Evolutionary conservation across 2,888 invertebrate species (phyloP).

Genomic region (Neoascia interrupta): DNA sequence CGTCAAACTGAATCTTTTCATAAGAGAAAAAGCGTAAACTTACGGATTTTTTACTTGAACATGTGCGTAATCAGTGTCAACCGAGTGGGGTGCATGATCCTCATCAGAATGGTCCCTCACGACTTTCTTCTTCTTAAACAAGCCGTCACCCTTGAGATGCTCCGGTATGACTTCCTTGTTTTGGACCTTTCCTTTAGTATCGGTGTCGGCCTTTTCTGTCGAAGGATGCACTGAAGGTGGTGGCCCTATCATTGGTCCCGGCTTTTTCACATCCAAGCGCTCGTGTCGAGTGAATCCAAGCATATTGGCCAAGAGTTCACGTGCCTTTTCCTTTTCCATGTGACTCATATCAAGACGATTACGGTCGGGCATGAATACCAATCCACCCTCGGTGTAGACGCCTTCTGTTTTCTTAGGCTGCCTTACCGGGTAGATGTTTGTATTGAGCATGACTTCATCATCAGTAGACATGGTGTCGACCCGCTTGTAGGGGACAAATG

Average conservation of each 20-base stretch:
- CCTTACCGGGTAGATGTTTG: constrained; percentile 74
- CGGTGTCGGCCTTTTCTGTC: constrained; percentile 59
- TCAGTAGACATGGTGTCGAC: constrained; percentile 73
- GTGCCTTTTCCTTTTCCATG: constrained; percentile 80
- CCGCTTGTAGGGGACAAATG: constrained; percentile 75
- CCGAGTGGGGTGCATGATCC: constrained; percentile 83
- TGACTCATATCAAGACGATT: constrained; percentile 58
- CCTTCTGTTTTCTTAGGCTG: constrained; percentile 72
- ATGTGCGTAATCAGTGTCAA: constrained; percentile 89
- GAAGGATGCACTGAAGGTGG: constrained; percentile 72
- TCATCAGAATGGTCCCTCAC: constrained; percentile 79
- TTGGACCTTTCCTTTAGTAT: constrained; percentile 69
- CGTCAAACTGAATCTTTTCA: too few relatives aligned
- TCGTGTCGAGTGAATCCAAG: constrained; percentile 93
- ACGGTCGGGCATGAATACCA: constrained; percentile 80
- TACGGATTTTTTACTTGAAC: constrained; percentile 88
- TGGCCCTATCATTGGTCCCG: constrained; percentile 88
- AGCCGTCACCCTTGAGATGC: constrained; percentile 76
- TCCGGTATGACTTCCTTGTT: constrained; percentile 78
- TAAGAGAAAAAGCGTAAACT: constrained; percentile 72
- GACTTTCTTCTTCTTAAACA: constrained; percentile 76
- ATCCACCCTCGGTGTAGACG: constrained; percentile 84
- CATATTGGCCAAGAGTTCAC: constrained; percentile 83
- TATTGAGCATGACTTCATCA: constrained; percentile 77
- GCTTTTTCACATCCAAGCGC: constrained; percentile 95